Evolutionary conservation across 2,113 vertebrate genomes (phyloP).

Genomic region (Bothrops jararaca): DNA sequence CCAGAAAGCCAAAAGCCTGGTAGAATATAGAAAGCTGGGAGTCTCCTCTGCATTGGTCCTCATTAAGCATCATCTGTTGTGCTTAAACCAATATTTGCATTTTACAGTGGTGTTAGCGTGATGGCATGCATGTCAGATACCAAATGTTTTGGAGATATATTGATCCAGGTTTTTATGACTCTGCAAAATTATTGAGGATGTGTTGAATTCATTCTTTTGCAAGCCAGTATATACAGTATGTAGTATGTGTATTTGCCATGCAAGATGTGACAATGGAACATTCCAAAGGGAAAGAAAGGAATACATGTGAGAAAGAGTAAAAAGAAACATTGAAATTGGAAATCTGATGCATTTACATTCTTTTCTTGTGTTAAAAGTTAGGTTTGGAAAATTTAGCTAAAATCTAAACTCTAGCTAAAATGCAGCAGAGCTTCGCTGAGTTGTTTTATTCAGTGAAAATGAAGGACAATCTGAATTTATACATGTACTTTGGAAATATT

Average conservation of each 20-base stretch:
- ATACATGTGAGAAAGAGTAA: not conserved
- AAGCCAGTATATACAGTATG: not conserved
- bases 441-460: not conserved
- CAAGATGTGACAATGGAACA: not conserved
- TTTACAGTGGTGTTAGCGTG: not conserved
- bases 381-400: not conserved
- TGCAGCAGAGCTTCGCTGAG: not conserved
- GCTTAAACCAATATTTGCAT: not conserved
- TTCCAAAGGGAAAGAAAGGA: not conserved
- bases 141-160: not conserved
- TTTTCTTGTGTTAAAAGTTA: not conserved
- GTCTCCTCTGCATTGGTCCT: slow-evolving; percentile 1
- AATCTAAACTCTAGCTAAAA: not conserved
- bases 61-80: not conserved
- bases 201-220: not conserved
- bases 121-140: not conserved
- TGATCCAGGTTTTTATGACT: not conserved
- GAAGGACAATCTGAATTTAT: not conserved
- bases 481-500: not conserved
- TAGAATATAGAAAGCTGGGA: not conserved
- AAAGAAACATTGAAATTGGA: not conserved
- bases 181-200: not conserved
- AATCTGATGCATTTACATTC: not conserved
- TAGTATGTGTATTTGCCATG: not conserved
- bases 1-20: not conserved